Base-by-base conservation (phyloP, 1,140 invertebrate species). In the Drosophila lacteicornis region DNA sequence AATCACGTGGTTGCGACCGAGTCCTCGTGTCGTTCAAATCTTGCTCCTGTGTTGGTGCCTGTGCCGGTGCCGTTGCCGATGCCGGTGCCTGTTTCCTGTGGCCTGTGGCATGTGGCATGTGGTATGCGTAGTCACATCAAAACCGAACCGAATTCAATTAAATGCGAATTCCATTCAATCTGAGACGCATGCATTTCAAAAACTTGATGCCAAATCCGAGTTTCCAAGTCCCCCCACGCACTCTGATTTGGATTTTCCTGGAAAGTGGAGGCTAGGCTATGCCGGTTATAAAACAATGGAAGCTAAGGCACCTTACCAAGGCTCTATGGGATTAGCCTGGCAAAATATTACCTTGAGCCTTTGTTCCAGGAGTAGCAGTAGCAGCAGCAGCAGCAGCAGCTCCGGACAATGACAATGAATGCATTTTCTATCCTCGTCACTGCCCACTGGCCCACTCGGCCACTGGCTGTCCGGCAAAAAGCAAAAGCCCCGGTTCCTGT, bases 101-200 rank as follows among this genome's bases (percentile, higher is more conserved):
- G 38, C 62, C 27, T 25, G 30, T 36, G n/a, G 40, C 59, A 45
- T 30, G 13, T 47, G 30, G 17, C 9, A 40, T 51, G 13, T 4
- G 47, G 8, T 38, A 43, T 68, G 53, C 53, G 53, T 66, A 25
- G 15, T 47, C 42, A 40, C 36, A 69, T 57, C 49, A 36, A 49
- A 49, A 49, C 66, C 45, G 25, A 67, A 43, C 50, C 33, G 5
- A 56, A 62, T 67, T 67, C 22, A 61, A 66, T 66, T 66, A 45
- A 45, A 66, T 43, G 13, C 53, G 53, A 71, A 69, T 69, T 51
- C 46, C 46, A 69, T 69, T 51, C 38, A 69, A 51, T 67, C 17
- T 30, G 62, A 71, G 33, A 47, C 36, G 49, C 67, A 42, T 42
- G 40, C 36, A 71, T 59, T 59, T 59, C 67, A 71, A 49, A 42